phyloP scores from a whole-genome alignment of 1,140 invertebrate species.

The Bombus sibiricus region DNA sequence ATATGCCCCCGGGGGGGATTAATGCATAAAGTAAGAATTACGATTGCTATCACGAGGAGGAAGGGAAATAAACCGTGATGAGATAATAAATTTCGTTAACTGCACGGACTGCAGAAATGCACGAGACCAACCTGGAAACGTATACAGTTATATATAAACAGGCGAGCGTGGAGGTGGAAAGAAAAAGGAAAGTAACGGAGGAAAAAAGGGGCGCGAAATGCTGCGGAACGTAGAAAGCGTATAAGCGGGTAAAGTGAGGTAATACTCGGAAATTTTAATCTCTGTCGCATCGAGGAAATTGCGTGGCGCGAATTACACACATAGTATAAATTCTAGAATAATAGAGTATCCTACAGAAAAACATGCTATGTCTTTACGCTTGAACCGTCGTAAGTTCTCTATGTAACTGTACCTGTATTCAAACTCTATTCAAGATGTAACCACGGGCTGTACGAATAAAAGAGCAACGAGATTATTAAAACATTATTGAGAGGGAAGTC shows the following conservation, averaged over 20 bases:
- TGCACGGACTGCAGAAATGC: neutral
- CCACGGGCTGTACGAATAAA: neutral
- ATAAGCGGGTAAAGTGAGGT: neutral
- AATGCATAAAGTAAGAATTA: slow-evolving; percentile 52
- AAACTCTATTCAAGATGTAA: neutral
- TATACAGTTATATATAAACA: neutral
- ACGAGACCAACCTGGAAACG: neutral
- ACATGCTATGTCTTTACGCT: neutral
- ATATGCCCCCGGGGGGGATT: slow-evolving; percentile 31
- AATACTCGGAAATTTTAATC: slow-evolving; percentile 36
- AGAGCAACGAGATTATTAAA: neutral
- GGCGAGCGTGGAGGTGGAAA: too few relatives aligned
- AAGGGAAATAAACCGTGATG: slow-evolving; percentile 40
- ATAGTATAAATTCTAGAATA: neutral
- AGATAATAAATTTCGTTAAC: slow-evolving; percentile 56
- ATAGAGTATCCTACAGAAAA: neutral
- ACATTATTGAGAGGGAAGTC: neutral
- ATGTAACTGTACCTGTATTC: neutral
- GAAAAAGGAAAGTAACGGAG: neutral
- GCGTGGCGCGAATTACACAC: slow-evolving; percentile 24
- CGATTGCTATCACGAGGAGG: slow-evolving; percentile 40
- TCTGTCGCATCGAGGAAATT: slow-evolving; percentile 35
- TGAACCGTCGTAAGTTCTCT: neutral
- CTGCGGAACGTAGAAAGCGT: slow-evolving; percentile 9
- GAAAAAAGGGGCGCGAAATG: neutral